Percentiles rank a stretch among this genome's conserved stretches.
These are phyloP conservation scores for Parnassius orleans DNA, from an alignment of 2,888 invertebrate genomes.

Conservation along the genomic window DNA sequence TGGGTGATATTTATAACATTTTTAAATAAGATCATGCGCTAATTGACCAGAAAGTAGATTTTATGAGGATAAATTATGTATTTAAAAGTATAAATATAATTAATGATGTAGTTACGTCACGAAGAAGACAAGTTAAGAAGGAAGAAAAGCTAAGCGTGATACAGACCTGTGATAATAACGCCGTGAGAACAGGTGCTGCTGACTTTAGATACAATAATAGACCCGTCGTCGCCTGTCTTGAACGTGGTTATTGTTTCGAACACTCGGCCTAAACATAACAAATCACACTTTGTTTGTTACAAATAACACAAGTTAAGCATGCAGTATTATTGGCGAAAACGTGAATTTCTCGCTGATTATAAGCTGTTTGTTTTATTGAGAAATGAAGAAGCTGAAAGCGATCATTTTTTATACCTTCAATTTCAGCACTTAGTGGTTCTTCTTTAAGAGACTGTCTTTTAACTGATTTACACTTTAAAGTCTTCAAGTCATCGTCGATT, in stretches of 20 bases:
- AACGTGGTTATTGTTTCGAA: conserved; percentile 79
- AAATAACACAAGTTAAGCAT: conserved; percentile 73
- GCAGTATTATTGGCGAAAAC: conserved; percentile 62
- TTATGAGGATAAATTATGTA: not conserved
- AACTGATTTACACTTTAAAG: conserved; percentile 68
- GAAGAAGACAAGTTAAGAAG: conserved; percentile 31
- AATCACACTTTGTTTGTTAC: conserved; percentile 75
- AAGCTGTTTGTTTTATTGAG: conserved; percentile 66
- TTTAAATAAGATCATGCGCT: conserved; percentile 31
- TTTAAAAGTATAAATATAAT: conserved; percentile 24
- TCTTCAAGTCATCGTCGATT: conserved; percentile 57
- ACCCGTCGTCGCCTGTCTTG: conserved; percentile 73
- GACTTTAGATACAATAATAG: conserved; percentile 78
- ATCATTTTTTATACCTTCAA: conserved; percentile 69
- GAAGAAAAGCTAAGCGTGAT: conserved; percentile 63
- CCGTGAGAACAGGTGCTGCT: conserved; percentile 83
- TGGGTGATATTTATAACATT: conserved; percentile 53
- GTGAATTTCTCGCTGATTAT: conserved; percentile 54
- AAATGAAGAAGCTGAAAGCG: conserved; percentile 56
- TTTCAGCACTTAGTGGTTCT: conserved; percentile 75
- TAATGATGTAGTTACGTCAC: conserved; percentile 30
- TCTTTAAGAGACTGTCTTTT: conserved; percentile 64
- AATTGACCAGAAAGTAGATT: conserved; percentile 32
- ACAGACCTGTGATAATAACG: conserved; percentile 84
- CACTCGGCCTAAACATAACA: conserved; percentile 79